These are phyloP conservation scores for Myopa testacea DNA, from an alignment of 2,888 invertebrate genomes.

Conservation along the genomic window DNA sequence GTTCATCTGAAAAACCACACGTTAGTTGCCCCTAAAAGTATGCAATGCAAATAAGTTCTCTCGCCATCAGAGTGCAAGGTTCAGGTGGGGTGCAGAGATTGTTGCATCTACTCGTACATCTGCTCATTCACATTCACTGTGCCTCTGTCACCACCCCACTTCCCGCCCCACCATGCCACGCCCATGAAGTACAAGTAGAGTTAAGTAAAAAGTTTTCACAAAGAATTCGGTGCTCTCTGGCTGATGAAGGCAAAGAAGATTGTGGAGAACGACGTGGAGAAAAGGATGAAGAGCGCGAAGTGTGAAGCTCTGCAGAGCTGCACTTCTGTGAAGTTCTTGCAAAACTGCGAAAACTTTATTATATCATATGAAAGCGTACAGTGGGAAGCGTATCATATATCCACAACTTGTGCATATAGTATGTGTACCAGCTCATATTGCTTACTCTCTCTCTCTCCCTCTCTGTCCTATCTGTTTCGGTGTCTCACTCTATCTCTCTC, in stretches of 20 bases:
- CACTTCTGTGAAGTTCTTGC: not conserved
- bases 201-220: conserved; percentile 29
- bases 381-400: too few species aligned
- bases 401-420: not conserved
- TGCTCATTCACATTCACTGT: not conserved
- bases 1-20: not conserved
- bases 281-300: not conserved
- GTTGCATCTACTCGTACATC: not conserved
- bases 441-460: too few species aligned
- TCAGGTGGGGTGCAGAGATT: conserved; percentile 12
- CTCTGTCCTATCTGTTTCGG: too few species aligned
- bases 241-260: too few species aligned
- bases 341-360: conserved; percentile 13
- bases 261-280: too few species aligned
- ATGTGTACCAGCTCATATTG: too few species aligned
- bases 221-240: conserved; percentile 11
- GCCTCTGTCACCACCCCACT: not conserved
- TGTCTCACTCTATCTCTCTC: too few species aligned
- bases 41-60: conserved; percentile 33
- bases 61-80: conserved; percentile 14
- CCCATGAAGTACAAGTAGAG: conserved; percentile 20
- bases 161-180: not conserved
- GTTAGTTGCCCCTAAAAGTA: conserved; percentile 14
- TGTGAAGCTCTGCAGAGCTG: not conserved
- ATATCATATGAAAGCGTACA: conserved; percentile 13